Evolutionary conservation across 2,888 invertebrate species (phyloP), one percentile per base, ranked within the genome.

Genomic region (Leuctra nigra): DNA sequence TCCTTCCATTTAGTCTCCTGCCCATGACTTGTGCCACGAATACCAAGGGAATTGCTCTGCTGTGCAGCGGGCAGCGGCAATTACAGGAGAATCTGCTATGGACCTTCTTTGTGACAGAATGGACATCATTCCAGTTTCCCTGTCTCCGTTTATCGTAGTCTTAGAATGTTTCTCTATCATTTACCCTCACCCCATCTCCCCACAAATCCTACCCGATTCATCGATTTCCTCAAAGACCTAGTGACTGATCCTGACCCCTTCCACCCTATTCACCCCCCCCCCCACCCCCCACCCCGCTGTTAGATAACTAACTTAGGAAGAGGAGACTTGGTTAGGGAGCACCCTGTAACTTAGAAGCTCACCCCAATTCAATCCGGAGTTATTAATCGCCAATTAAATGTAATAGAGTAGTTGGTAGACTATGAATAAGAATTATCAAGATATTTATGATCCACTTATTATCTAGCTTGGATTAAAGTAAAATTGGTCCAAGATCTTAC

Each of bases 161-260:
- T 41, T 41, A 41, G 41, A 41, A n/a, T 41, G 41, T 41, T 41
- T 41, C 41, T 41, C 41, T 41, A 41, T 41, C 41, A 41, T 41
- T 41, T 41, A 41, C 41, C 18, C 41, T 18, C 41, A 14, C 41
- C 41, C 41, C 41, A 41, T 4, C 18, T 3, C 36, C 36, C 36
- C 16, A 36, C 36, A 36, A 36, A 36, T 36, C 36, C 36, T 36
- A 20, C 16, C 41, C 41, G 41, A 41, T 41, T 41, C 41, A 41
- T 41, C 41, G 41, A 41, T 41, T 41, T 41, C 11, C 41, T 41
- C 4, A 4, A 41, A 41, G 41, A 18, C 41, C 41, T 18, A 41
- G 16, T 41, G 41, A 41, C 41, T 6, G 41, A 41, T 41, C 16
- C 16, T 41, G 41, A 6, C 41, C 41, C 41, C 11, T 29, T 29